Evolutionary conservation across 37 sponge, comb jelly and placozoan genomes (phyloP).

Genomic region (Dysidea cf. avara): DNA sequence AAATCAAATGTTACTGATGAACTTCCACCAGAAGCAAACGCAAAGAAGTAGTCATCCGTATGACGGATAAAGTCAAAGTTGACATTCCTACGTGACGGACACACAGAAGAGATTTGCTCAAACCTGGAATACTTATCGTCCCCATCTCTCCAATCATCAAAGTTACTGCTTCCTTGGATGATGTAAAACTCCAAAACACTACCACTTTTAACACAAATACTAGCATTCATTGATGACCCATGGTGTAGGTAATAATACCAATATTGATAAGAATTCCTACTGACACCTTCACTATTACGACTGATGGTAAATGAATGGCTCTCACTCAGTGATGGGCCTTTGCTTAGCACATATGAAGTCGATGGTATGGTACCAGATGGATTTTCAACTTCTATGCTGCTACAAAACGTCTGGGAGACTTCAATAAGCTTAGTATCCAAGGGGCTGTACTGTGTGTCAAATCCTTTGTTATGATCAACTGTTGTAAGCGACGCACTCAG

Average conservation of each 20-base stretch:
- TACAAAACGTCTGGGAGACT: conserved; percentile 28
- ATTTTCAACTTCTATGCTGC: background rate
- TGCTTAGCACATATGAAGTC: conserved; percentile 12
- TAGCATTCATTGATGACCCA: conserved; percentile 5
- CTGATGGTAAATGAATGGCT: background rate
- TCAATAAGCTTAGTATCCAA: conserved; percentile 23
- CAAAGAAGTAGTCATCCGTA: conserved; percentile 33
- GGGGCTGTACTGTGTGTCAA: conserved; percentile 10
- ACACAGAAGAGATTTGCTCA: background rate
- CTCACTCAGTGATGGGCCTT: conserved; percentile 18
- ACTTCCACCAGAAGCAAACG: background rate
- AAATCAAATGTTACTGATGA: background rate
- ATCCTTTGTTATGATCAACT: background rate
- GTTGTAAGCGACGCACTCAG: background rate
- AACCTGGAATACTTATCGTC: background rate
- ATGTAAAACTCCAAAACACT: background rate
- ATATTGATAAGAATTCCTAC: background rate
- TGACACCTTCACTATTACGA: background rate
- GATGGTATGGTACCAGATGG: background rate
- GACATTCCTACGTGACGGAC: background rate
- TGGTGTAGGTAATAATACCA: conserved; percentile 29
- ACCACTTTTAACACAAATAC: background rate
- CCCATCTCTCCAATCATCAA: conserved; percentile 20
- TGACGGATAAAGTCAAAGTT: background rate
- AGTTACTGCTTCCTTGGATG: conserved; percentile 35